Percentiles rank a stretch among this genome's conserved stretches.
phyloP scores from a whole-genome alignment of 2,113 vertebrate species.

The Periophthalmus modestus region DNA sequence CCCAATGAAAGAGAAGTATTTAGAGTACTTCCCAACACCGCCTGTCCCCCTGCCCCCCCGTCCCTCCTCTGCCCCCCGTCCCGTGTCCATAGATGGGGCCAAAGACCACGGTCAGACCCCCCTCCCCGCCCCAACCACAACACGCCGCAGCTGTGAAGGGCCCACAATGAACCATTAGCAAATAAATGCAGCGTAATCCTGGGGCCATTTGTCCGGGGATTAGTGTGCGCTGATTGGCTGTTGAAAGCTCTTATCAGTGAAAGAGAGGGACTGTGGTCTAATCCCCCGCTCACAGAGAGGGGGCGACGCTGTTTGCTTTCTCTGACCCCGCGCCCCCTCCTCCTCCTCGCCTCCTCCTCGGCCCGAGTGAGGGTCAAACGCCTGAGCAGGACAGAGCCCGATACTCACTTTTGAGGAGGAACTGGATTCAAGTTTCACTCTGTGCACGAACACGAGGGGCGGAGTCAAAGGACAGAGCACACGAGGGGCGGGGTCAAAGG shows the following conservation, averaged over 20 bases:
- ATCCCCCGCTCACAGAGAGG: constrained; percentile 63
- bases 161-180: constrained; percentile 47
- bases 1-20: too few relatives aligned
- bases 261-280: constrained; percentile 57
- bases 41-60: too few relatives aligned
- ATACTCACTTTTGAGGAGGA: too few relatives aligned
- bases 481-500: too few relatives aligned
- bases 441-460: too few relatives aligned
- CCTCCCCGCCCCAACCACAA: background rate
- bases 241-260: constrained; percentile 67
- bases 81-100: background rate
- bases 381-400: background rate
- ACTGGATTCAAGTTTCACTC: too few relatives aligned
- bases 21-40: too few relatives aligned
- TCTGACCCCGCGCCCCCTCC: constrained; percentile 46
- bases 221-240: constrained; percentile 63
- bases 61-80: background rate
- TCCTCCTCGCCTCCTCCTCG: background rate
- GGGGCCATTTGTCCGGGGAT: constrained; percentile 59
- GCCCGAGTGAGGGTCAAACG: background rate
- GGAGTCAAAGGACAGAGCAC: too few relatives aligned
- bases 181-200: constrained; percentile 44
- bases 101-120: background rate
- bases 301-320: constrained; percentile 57
- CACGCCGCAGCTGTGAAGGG: background rate